Percentiles rank a stretch among this genome's conserved stretches.
phyloP scores from a whole-genome alignment of 2,888 invertebrate species.

The Tachina lurida region DNA sequence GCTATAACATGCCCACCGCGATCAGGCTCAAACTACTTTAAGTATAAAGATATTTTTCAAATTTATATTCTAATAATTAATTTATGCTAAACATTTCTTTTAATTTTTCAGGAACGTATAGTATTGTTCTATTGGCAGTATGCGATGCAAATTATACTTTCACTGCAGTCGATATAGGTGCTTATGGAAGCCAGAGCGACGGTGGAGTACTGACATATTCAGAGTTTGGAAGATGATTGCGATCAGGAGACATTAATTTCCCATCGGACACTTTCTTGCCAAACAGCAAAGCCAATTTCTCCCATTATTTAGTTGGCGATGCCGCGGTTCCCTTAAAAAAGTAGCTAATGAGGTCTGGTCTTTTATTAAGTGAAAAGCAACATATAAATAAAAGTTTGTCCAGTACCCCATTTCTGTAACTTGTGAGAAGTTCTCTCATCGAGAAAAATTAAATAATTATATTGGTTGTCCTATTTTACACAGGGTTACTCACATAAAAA shows the following conservation, averaged over 20 bases:
- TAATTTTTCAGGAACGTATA: conserved; percentile 6
- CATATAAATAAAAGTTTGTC: not conserved
- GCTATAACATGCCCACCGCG: conserved; percentile 16
- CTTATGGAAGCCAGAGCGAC: not conserved
- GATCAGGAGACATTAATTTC: not conserved
- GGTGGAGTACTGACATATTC: not conserved
- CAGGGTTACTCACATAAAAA: too few species aligned
- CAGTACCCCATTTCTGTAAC: too few species aligned
- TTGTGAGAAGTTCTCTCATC: too few species aligned
- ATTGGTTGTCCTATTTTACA: too few species aligned
- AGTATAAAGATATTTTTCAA: conserved; percentile 5
- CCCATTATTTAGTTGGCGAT: conserved; percentile 5
- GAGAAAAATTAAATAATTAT: too few species aligned
- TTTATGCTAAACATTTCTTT: not conserved
- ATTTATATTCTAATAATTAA: not conserved
- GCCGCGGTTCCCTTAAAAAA: not conserved
- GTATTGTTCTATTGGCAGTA: not conserved
- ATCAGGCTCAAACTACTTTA: conserved; percentile 10
- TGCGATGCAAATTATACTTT: not conserved
- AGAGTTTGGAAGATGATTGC: not conserved
- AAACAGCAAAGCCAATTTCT: not conserved
- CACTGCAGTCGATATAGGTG: conserved; percentile 11
- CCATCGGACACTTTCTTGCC: not conserved
- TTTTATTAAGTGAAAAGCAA: not conserved
- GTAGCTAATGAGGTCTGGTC: not conserved